Base-by-base conservation (phyloP, 2,888 invertebrate genomes). In the Lithophane ornitopus region DNA sequence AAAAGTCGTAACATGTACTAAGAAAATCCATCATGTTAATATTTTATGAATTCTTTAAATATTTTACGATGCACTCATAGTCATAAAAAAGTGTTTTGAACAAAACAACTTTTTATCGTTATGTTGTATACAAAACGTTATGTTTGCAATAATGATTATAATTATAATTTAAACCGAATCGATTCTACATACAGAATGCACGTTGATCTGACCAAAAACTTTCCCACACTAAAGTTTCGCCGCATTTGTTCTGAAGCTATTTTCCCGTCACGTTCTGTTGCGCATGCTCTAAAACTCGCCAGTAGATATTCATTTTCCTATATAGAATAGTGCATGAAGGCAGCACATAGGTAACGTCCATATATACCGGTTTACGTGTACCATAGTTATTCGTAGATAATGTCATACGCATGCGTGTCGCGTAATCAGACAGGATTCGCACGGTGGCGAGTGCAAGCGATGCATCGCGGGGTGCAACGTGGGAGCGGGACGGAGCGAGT, bases 401-500 rank as follows among this genome's bases (percentile, higher is more conserved):
- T 93, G 94, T 92, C 92, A 94, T 95, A 94, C 94, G 94, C 94
- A 96, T 95, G 95, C 96, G 94, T 92, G 90, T 90, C 95, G 95
- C 95, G 95, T 95, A 95, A 94, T 94, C 93, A 92, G 93, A 92
- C 95, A 95, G 95, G 96, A 95, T 96, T 96, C 96, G 96, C 95
- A 95, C 95, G 95, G 92, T 91, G 93, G 90, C 88, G 91, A 93
- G 92, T 93, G 93, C 94, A 93, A 89, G 88, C 92, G 91, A 93
- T 94, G 95, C 95, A 93, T 87, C 87, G 88, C 90, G 85, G 92
- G 92, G 92, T 94, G 95, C 93, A 94, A 90, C 83, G 95, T 90
- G 93, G 86, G 94, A 96, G 93, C 85, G 92, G 88, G 96, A 96
- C 91, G 85, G 89, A 90, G 91, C 89, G 94, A 95, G 96, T 97